A percentile compares a stretch with the other conserved stretches of the same genome.
Conservation (phyloP, 2,113 vertebrate genomes). For the Nibea albiflora region DNA sequence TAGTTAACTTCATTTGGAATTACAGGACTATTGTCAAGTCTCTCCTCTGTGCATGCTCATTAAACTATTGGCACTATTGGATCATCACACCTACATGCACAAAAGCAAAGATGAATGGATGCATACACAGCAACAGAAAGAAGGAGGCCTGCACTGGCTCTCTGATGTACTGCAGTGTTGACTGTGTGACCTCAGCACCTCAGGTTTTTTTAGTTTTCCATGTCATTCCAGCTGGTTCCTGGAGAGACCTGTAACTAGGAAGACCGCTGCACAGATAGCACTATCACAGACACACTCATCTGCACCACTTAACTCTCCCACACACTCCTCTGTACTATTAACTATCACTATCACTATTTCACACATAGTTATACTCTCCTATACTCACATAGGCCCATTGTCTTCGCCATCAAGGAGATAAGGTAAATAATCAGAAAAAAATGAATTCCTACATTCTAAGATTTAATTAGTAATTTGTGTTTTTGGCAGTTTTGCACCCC, state of each 20-base stretch:
- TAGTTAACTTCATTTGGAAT: constrained; percentile 47
- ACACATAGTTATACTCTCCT: not conserved
- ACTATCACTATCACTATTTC: not conserved
- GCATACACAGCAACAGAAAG: constrained; percentile 2
- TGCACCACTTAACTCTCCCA: not conserved
- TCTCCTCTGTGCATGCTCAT: constrained; percentile 33
- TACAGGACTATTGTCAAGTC: constrained; percentile 47
- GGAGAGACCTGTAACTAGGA: constrained; percentile 46
- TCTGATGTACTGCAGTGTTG: constrained; percentile 41
- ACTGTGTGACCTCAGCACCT: constrained; percentile 38
- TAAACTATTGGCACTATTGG: constrained; percentile 23
- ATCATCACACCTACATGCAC: constrained; percentile 49
- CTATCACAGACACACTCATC: not conserved
- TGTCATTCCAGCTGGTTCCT: constrained; percentile 42
- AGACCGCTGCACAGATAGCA: not conserved
- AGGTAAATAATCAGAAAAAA: no score
- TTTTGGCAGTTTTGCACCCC: no score
- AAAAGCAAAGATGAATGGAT: constrained; percentile 40
- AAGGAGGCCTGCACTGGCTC: constrained; percentile 21
- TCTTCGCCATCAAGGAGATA: no score
- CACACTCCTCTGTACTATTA: not conserved
- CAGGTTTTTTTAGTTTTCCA: constrained; percentile 22
- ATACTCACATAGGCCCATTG: no score
- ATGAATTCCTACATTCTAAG: no score
- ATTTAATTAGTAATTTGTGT: no score